Evolutionary conservation across 23 tunicate species (phyloP), one percentile per base, ranked within the genome.

Genomic region (Styela plicata): DNA sequence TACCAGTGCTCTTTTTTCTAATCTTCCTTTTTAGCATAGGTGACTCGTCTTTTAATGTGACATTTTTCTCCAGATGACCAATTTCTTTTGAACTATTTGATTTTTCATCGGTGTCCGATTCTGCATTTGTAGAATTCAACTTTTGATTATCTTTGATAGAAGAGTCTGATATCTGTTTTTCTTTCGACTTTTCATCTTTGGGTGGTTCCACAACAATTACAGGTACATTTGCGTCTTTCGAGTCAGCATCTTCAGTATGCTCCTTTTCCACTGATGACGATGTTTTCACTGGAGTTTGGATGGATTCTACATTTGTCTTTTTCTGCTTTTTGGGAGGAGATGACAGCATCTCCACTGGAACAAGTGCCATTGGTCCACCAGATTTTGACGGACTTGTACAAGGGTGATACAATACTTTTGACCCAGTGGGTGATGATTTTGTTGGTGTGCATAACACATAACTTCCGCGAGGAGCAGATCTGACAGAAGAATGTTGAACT

Each of bases 141-240:
- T 22, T 16, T 22, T 22, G 23, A 18, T 19, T 16, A 0, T 29
- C 24, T 18, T 67, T 67, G 16, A 16, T 17, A 0, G 71, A 29
- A 67, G 71, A 22, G 18, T 17, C 30, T 19, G 31, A 22, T 22
- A 18, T 67, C 22, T 24, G 17, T 29, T 27, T 25, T 16, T 29
- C 71, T 0, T 29, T 29, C 30, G 71, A 29, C 30, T 29, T 67
- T 67, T 67, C 71, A 24, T 1, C 31, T 0, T 67, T 29, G 22
- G 71, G 71, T 1, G 71, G 71, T 22, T 67, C 71, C 31, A 67
- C 71, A 67, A 67, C 71, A 25, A 67, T 67, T 18, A 67, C 71
- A 1, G 71, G 71, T 17, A 67, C 71, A 44, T 44, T 44, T 7
- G 57, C 13, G 7, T 44, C 57, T 44, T 44, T 44, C 10, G 57